Evolutionary conservation across 2,113 vertebrate species (phyloP), one percentile per base, ranked within the genome.

Genomic region (Fukomys damarensis): DNA sequence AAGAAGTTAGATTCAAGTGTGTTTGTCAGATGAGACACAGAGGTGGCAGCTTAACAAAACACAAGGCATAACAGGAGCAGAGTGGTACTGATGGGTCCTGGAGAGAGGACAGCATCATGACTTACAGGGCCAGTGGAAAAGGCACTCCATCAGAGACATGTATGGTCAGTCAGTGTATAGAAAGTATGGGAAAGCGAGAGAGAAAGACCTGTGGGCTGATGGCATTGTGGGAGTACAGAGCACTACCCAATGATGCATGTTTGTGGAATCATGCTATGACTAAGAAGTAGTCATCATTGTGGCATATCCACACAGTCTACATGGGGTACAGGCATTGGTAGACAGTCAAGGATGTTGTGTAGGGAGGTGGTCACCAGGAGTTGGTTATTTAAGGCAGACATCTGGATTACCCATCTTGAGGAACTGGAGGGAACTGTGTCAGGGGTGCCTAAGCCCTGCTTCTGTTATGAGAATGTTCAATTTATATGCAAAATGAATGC

Each of bases 61-160:
- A 63, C 3, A 61, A 16, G 16, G 17, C 30, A 10, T 54, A 0
- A 43, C 3, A 43, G 17, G 72, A 63, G 5, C 2, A 26, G 12
- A 2, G 46, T 85, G 46, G 72, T 26, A 35, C 3, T 58, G 9
- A n/a, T 3, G 65, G 5, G 46, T 74, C 2, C 4, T 58, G 63
- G 19, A 24, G 3, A 56, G 13, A 38, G 63, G 14, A 24, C 2
- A 9, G 8, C n/a, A 30, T 1, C 3, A n/a, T 32, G 19, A 4
- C 19, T 79, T 24, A 22, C 11, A 26, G n/a, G 19, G 1, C 7
- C 13, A 54, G 6, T 4, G 2, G 11, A 20, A 70, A 49, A 7
- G 8, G 24, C 30, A 38, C 52, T 20, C 2, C 20, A 38, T 38
- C n/a, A 38, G 68, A 19, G 19, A 38, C n/a, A 38, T 22, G 68